Evolutionary conservation across 1,140 invertebrate genomes (phyloP), one percentile per base, ranked within the genome.

Genomic region (Leptinotarsa texana): DNA sequence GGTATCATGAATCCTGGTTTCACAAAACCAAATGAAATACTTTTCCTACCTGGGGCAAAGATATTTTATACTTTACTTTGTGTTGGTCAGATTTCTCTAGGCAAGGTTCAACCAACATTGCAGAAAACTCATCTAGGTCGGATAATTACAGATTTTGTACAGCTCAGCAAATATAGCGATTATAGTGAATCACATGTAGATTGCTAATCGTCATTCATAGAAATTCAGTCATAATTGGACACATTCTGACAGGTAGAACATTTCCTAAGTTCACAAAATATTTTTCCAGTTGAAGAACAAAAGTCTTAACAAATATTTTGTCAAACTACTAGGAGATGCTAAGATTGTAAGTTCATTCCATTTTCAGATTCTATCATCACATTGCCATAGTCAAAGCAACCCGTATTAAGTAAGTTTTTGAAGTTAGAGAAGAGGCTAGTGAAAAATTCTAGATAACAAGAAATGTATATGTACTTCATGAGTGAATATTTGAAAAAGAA

Each of bases 51-150:
- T 1, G 80, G 78, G 1, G 80, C 81, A 13, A 80, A 81, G 21
- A 15, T 79, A 33, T 84, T 83, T 76, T 83, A 80, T 78, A 73
- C 82, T 15, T 62, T 84, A 49, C 62, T 85, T 1, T 75, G 74
- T 22, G 74, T 71, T 18, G 79, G 82, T n/a, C 68, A 80, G 73
- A 77, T 79, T 47, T 79, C 77, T 63, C 69, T 79, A 51, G 79
- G 72, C 42, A 66, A 47, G 3, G 74, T 73, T 33, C 63, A 78
- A 17, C 78, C 78, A 4, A 75, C 49, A 51, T 63, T 84, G 13
- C 82, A 83, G 72, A 70, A 84, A 78, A 83, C 80, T 15, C 69
- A 78, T 57, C 75, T 85, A 13, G 83, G 81, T 15, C 84, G 82
- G 82, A 75, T 81, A 48, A 49, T 82, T 24, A 48, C 65, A 15